Conservation (phyloP, 2,888 invertebrate genomes). For the Mythimna albipuncta region DNA sequence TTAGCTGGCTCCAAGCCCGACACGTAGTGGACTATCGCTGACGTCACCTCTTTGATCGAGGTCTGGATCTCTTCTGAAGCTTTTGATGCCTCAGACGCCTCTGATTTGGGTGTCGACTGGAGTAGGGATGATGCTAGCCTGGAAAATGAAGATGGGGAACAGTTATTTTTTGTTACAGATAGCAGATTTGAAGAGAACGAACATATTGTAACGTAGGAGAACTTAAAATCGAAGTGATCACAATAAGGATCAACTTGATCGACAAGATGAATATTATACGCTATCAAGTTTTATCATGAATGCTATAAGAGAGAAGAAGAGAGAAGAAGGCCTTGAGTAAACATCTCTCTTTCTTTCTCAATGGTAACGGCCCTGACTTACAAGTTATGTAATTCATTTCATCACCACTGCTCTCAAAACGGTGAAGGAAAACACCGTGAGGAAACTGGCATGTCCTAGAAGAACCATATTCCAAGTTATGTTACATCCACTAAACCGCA, state of each 20-base stretch:
- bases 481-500: too few species aligned
- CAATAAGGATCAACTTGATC: background rate
- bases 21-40: slow-evolving; percentile 97
- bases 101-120: slow-evolving; percentile 84
- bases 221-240: background rate
- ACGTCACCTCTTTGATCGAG: slow-evolving; percentile 97
- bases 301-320: too few species aligned
- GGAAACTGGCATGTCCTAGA: too few species aligned
- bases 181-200: background rate
- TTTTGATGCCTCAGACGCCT: slow-evolving; percentile 77
- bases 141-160: slow-evolving; percentile 49
- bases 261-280: background rate
- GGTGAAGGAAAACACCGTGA: too few species aligned
- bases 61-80: slow-evolving; percentile 94
- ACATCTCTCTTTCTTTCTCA: too few species aligned
- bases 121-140: slow-evolving; percentile 93
- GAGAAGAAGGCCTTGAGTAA: background rate
- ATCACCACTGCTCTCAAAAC: too few species aligned
- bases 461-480: too few species aligned
- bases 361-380: too few species aligned
- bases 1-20: slow-evolving; percentile 92
- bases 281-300: background rate
- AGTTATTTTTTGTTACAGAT: background rate
- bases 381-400: too few species aligned
- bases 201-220: background rate